Evolutionary conservation across 2,888 invertebrate genomes (phyloP).

Genomic region (Philonicus albiceps): DNA sequence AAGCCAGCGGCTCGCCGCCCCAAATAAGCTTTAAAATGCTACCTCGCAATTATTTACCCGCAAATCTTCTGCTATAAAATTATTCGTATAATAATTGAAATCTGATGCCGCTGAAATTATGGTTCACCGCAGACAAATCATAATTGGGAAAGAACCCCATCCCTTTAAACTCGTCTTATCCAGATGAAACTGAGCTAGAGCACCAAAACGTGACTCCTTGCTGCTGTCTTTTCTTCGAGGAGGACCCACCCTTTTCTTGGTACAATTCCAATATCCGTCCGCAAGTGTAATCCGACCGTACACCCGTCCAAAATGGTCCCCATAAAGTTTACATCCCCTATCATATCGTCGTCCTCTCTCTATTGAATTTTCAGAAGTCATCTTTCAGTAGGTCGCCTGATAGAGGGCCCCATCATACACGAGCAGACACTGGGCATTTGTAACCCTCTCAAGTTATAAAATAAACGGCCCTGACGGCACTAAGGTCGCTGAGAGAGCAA

Average conservation of each 20-base stretch:
- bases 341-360: neutral
- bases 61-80: neutral
- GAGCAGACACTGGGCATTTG: slow-evolving; percentile 23
- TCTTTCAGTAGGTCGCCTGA: slow-evolving; percentile 1
- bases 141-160: neutral
- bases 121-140: neutral
- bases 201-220: neutral
- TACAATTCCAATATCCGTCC: slow-evolving; percentile 9
- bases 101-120: neutral
- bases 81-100: neutral
- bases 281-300: neutral
- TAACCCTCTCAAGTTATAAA: slow-evolving; percentile 33
- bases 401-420: slow-evolving; percentile 8
- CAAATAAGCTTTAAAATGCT: neutral
- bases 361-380: slow-evolving; percentile 24
- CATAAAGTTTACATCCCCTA: slow-evolving; percentile 22
- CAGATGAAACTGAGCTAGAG: neutral
- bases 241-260: neutral
- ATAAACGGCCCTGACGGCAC: slow-evolving; percentile 21
- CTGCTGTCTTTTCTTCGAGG: neutral
- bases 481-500: slow-evolving; percentile 21
- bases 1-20: neutral
- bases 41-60: neutral
- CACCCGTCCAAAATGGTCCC: neutral
- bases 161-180: neutral